These are phyloP conservation scores for Channa argus DNA, from an alignment of 2,113 vertebrate genomes.

Conservation along the genomic window DNA sequence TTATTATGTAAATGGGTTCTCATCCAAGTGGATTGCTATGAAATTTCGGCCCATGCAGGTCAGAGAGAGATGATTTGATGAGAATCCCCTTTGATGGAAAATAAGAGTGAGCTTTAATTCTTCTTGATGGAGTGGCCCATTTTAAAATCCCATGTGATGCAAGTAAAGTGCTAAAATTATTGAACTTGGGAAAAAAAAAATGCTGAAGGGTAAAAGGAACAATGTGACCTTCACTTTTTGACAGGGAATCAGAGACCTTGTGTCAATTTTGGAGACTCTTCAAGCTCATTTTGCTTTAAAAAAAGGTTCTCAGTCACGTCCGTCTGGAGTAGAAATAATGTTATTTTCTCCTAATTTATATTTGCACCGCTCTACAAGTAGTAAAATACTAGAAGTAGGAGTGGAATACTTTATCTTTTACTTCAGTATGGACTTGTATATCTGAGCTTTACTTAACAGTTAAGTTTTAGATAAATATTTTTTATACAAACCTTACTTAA, in stretches of 20 bases:
- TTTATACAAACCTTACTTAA: no score
- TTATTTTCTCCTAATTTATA: no score
- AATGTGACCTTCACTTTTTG: slow-evolving; percentile 6
- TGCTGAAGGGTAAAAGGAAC: slow-evolving; percentile 7
- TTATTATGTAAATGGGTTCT: slow-evolving; percentile 37
- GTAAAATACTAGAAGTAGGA: no score
- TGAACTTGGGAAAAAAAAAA: slow-evolving; percentile 22
- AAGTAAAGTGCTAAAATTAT: slow-evolving; percentile 8
- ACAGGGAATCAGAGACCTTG: slow-evolving; percentile 2
- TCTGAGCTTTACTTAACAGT: no score
- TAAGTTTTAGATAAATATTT: no score
- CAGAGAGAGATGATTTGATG: slow-evolving; percentile 44
- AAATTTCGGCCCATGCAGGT: slow-evolving; percentile 33
- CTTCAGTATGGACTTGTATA: no score
- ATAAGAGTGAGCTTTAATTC: slow-evolving; percentile 32
- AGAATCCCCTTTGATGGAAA: neutral
- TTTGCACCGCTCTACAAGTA: no score
- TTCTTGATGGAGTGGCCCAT: slow-evolving; percentile 28
- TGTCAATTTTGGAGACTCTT: slow-evolving; percentile 14
- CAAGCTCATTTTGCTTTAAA: neutral
- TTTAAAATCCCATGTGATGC: slow-evolving; percentile 32
- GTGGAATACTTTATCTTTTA: no score
- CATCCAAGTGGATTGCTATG: slow-evolving; percentile 35
- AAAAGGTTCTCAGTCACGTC: neutral
- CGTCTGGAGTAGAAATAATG: no score